A percentile compares a stretch with the other conserved stretches of the same genome.
These are phyloP conservation scores for Odocoileus virginianus DNA, from an alignment of 2,113 vertebrate species.

Conservation along the genomic window DNA sequence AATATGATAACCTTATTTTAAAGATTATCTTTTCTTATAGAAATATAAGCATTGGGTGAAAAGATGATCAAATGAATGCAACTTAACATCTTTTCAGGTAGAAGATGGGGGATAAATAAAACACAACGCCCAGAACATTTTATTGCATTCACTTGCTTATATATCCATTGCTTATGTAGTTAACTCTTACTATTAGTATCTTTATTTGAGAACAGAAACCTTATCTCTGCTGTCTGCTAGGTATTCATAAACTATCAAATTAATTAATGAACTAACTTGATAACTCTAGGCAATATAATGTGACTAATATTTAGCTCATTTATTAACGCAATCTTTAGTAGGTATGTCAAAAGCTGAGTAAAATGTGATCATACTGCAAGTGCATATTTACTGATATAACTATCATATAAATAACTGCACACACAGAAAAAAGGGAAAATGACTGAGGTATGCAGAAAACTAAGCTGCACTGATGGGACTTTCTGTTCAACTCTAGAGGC, in stretches of 20 bases:
- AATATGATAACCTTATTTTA: not conserved
- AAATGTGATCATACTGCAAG: not conserved
- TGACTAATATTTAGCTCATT: not conserved
- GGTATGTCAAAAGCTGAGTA: not conserved
- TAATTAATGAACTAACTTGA: not conserved
- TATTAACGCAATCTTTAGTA: not conserved
- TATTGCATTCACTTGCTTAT: not conserved
- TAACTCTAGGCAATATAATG: not conserved
- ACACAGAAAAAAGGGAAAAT: not conserved
- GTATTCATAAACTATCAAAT: not conserved
- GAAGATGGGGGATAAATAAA: not conserved
- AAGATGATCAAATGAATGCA: not conserved
- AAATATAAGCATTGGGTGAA: not conserved
- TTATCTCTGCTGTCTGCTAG: not conserved
- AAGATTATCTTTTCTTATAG: not conserved
- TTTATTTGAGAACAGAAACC: not conserved
- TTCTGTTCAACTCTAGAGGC: not conserved
- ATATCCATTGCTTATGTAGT: not conserved
- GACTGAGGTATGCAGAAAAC: not conserved
- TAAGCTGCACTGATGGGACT: not conserved
- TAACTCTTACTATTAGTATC: not conserved
- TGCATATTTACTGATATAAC: not conserved
- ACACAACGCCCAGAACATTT: not conserved
- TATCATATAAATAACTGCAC: not conserved
- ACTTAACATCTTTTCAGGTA: not conserved